These are phyloP conservation scores for Arnoldichthys spilopterus DNA, from an alignment of 2,797 vertebrate species.

Conservation along the genomic window DNA sequence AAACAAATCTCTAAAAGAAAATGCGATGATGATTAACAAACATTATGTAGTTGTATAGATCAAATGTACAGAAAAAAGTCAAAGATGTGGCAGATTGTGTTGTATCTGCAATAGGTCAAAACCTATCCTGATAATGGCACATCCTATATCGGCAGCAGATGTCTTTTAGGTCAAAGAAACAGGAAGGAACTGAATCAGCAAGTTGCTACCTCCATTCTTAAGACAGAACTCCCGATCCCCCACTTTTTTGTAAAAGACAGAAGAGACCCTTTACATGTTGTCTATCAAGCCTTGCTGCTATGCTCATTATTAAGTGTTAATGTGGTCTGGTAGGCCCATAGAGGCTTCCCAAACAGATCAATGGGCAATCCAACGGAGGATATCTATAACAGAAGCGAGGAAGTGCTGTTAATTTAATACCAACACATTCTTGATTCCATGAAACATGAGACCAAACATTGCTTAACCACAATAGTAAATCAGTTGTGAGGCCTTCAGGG, in stretches of 20 bases:
- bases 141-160: neutral
- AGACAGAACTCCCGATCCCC: neutral
- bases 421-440: slow-evolving; percentile 71
- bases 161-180: neutral
- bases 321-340: slow-evolving; percentile 73
- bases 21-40: neutral
- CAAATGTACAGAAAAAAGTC: neutral
- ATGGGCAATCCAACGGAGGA: slow-evolving; percentile 68
- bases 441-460: slow-evolving; percentile 68
- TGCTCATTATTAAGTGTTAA: slow-evolving; percentile 74
- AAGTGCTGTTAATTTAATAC: slow-evolving; percentile 79
- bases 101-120: neutral
- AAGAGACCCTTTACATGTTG: slow-evolving; percentile 25
- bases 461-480: slow-evolving; percentile 65
- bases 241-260: slow-evolving; percentile 23
- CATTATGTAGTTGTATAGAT: neutral
- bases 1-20: slow-evolving; percentile 12
- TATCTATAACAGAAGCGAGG: slow-evolving; percentile 74
- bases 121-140: neutral
- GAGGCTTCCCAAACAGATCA: slow-evolving; percentile 77
- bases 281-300: slow-evolving; percentile 32
- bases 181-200: neutral
- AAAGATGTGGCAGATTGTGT: neutral
- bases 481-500: slow-evolving; percentile 34
- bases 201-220: neutral